These are phyloP conservation scores for Drosophila anomalata DNA, from an alignment of 2,888 invertebrate species.

Conservation along the genomic window DNA sequence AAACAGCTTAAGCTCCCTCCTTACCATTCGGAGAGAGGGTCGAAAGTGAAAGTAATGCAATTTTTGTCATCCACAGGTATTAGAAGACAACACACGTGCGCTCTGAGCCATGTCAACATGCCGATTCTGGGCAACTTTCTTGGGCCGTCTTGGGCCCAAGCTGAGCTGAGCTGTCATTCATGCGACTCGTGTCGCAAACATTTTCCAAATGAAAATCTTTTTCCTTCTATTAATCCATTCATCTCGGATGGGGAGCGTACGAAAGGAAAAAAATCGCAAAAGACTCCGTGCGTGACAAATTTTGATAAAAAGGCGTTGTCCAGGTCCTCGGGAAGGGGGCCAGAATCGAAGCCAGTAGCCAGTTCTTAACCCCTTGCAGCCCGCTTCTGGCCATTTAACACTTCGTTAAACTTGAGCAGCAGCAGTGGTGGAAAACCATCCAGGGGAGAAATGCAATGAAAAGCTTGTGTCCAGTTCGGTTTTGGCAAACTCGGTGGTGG, in stretches of 20 bases:
- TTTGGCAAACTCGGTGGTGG: slow-evolving; percentile 23
- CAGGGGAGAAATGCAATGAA: slow-evolving; percentile 36
- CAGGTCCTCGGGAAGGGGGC: slow-evolving; percentile 13
- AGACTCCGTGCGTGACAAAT: slow-evolving; percentile 75
- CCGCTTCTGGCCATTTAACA: slow-evolving; percentile 63
- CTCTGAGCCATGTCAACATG: slow-evolving; percentile 30
- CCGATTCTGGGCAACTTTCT: slow-evolving; percentile 1
- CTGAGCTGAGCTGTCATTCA: slow-evolving; percentile 69
- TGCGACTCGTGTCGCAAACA: slow-evolving; percentile 78
- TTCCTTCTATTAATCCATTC: slow-evolving; percentile 72
- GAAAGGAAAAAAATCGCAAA: slow-evolving; percentile 22
- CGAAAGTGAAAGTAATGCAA: slow-evolving; percentile 73
- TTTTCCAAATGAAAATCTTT: slow-evolving; percentile 80
- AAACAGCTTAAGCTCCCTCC: slow-evolving; percentile 32
- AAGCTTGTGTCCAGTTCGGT: slow-evolving; percentile 44
- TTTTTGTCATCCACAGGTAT: slow-evolving; percentile 67
- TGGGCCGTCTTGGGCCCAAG: slow-evolving; percentile 2
- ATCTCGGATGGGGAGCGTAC: slow-evolving; percentile 17
- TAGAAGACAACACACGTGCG: slow-evolving; percentile 49
- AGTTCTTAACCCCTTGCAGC: slow-evolving; percentile 17
- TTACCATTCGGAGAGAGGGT: slow-evolving; percentile 1
- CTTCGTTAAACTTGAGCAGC: slow-evolving; percentile 71
- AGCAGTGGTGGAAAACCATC: slow-evolving; percentile 13
- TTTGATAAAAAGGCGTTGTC: slow-evolving; percentile 69
- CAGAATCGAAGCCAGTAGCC: slow-evolving; percentile 22